A percentile compares a stretch with the other conserved stretches of the same genome.
Evolutionary conservation across 2,888 invertebrate genomes (phyloP).

Genomic region (Drosophila planitibia): DNA sequence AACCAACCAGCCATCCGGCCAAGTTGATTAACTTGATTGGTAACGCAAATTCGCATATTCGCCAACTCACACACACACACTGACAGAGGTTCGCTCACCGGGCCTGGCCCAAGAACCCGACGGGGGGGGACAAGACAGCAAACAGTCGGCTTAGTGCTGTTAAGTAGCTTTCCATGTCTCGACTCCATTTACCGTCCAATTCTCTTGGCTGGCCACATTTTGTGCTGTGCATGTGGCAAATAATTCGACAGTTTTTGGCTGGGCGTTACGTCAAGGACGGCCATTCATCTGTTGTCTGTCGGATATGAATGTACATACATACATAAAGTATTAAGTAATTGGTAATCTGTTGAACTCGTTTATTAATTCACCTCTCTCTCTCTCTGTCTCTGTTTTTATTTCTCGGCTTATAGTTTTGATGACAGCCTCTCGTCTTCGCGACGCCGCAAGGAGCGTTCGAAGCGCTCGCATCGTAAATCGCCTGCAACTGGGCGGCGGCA

Average conservation of each 20-base stretch:
- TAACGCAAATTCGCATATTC: slow-evolving; percentile 75
- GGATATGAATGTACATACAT: slow-evolving; percentile 13
- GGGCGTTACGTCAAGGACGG: slow-evolving; percentile 80
- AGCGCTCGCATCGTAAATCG: slow-evolving; percentile 93
- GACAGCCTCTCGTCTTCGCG: slow-evolving; percentile 88
- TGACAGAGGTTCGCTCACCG: slow-evolving; percentile 13
- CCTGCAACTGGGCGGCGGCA: slow-evolving; percentile 91
- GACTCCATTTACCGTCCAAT: slow-evolving; percentile 62
- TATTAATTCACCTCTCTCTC: slow-evolving; percentile 43
- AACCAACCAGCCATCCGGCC: slow-evolving; percentile 67
- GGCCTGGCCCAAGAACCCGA: slow-evolving; percentile 53
- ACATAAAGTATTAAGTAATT: slow-evolving; percentile 43
- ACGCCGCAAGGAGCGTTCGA: slow-evolving; percentile 93
- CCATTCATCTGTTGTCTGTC: slow-evolving; percentile 59
- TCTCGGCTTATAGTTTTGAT: slow-evolving; percentile 81
- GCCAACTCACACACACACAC: slow-evolving; percentile 64
- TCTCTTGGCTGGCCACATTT: slow-evolving; percentile 45
- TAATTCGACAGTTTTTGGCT: slow-evolving; percentile 64
- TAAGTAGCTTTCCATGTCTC: slow-evolving; percentile 78
- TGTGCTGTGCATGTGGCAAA: slow-evolving; percentile 15
- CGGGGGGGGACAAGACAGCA: slow-evolving; percentile 32
- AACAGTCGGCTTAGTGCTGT: slow-evolving; percentile 55
- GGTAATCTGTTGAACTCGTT: slow-evolving; percentile 24
- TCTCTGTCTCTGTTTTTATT: slow-evolving; percentile 12
- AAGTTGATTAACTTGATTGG: slow-evolving; percentile 82